phyloP scores from a whole-genome alignment of 2,113 vertebrate species.

The Sprattus sprattus region DNA sequence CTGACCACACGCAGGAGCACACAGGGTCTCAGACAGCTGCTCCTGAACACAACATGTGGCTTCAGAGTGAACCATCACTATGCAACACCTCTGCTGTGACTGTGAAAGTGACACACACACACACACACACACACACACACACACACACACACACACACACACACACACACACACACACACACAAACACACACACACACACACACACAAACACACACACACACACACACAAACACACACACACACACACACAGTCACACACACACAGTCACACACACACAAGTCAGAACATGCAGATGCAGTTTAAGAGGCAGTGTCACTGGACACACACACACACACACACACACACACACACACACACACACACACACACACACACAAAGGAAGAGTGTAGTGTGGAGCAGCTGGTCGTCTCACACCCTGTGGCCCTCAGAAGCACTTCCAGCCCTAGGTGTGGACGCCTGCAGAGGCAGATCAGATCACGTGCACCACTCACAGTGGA shows the following conservation, averaged over 20 bases:
- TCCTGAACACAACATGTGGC: background rate
- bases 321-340: no score
- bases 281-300: background rate
- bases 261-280: background rate
- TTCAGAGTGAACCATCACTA: background rate
- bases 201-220: background rate
- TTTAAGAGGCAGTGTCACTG: background rate
- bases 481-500: background rate
- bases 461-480: background rate
- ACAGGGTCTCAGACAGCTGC: background rate
- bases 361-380: no score
- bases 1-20: slow-evolving; percentile 31
- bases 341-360: no score
- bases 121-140: background rate
- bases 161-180: background rate
- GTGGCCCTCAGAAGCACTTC: background rate
- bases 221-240: background rate
- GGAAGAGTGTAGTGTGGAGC: background rate
- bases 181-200: background rate
- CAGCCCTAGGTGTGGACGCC: background rate
- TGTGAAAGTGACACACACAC: background rate
- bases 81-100: background rate
- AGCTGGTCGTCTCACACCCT: background rate
- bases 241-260: background rate
- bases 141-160: background rate